Conservation (phyloP, 1,140 invertebrate species). For the Anastatus disparis region DNA sequence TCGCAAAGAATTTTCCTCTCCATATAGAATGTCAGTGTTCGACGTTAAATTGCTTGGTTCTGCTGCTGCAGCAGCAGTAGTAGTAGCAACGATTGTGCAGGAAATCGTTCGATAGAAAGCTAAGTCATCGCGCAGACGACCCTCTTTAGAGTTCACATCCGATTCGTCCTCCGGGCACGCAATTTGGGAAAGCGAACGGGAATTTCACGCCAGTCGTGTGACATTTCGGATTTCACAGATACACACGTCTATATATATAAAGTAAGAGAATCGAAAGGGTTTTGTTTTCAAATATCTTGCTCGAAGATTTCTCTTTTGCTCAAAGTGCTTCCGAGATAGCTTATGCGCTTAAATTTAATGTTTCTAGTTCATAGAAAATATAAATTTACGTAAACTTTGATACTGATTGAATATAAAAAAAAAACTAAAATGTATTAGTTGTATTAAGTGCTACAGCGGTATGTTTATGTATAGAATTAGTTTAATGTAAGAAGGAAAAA, state of each 20-base stretch:
- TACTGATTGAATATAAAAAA: no score
- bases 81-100: neutral
- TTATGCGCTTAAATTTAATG: neutral
- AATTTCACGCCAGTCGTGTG: constrained; percentile 6
- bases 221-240: no score
- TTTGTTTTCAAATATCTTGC: neutral
- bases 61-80: neutral
- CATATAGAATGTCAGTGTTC: neutral
- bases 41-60: neutral
- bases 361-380: neutral
- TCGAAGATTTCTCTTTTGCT: neutral
- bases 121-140: neutral
- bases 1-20: no score
- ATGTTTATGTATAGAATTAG: no score
- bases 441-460: no score
- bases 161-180: constrained; percentile 5
- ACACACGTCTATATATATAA: no score
- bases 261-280: neutral
- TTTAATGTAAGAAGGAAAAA: no score
- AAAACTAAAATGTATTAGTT: no score
- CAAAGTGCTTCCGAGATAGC: neutral
- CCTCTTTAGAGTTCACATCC: neutral
- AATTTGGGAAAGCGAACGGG: neutral
- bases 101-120: neutral
- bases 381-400: no score